These are phyloP conservation scores for Cyclina sinensis DNA, from an alignment of 1,140 invertebrate genomes.

Conservation along the genomic window DNA sequence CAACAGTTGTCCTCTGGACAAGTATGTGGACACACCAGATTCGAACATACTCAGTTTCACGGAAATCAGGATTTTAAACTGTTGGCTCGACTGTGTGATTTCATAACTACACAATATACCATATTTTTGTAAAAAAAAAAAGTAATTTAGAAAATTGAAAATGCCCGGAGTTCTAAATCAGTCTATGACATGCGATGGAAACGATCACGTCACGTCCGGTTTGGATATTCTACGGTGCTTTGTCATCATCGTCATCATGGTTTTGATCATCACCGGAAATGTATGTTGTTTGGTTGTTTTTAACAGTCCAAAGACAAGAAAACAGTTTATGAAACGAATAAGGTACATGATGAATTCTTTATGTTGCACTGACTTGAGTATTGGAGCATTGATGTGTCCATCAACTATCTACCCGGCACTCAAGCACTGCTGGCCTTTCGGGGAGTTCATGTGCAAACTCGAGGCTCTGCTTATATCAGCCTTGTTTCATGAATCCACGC, in stretches of 20 bases:
- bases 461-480: constrained; percentile 93
- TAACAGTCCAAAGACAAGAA: constrained; percentile 38
- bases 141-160: too few species aligned
- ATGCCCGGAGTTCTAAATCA: constrained; percentile 53
- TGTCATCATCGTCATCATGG: constrained; percentile 57
- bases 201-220: constrained; percentile 18
- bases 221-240: constrained; percentile 49
- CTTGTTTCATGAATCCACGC: constrained; percentile 96
- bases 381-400: constrained; percentile 66
- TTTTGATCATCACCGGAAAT: constrained; percentile 66
- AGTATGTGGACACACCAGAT: too few species aligned
- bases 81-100: too few species aligned
- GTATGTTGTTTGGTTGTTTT: constrained; percentile 67
- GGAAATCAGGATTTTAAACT: too few species aligned
- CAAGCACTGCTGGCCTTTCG: constrained; percentile 93
- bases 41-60: too few species aligned
- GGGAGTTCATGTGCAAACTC: constrained; percentile 93
- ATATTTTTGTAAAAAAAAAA: too few species aligned
- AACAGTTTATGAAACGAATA: constrained; percentile 57
- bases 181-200: constrained; percentile 49
- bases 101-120: too few species aligned
- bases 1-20: too few species aligned
- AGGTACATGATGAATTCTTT: constrained; percentile 71
- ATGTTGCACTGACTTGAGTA: constrained; percentile 70
- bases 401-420: constrained; percentile 67